Conservation (phyloP, 35 echinoderm and acorn worm genomes). For the Chiridota heheva region DNA sequence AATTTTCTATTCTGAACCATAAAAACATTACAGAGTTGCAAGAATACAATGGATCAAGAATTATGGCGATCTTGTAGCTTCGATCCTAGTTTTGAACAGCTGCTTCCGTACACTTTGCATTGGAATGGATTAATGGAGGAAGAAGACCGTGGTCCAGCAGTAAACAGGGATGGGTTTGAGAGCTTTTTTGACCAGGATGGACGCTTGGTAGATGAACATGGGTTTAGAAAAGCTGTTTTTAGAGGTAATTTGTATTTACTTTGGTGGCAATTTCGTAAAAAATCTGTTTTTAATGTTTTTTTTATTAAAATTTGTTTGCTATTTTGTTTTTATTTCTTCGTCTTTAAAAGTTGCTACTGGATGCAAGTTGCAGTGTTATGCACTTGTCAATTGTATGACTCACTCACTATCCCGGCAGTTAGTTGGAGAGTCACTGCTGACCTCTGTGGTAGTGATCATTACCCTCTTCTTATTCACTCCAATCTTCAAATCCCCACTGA, state of each 20-base stretch:
- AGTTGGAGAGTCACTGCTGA: too few relatives aligned
- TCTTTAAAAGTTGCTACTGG: not conserved
- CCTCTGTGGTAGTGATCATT: too few relatives aligned
- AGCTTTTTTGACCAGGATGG: constrained; percentile 84
- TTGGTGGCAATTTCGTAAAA: not conserved
- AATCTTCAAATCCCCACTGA: too few relatives aligned
- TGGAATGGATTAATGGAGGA: constrained; percentile 47
- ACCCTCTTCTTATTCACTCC: too few relatives aligned
- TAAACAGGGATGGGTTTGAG: constrained; percentile 79
- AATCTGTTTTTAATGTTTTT: not conserved
- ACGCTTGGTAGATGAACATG: constrained; percentile 80
- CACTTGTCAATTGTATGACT: too few relatives aligned
- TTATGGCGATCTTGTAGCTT: constrained; percentile 81
- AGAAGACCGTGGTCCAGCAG: constrained; percentile 49
- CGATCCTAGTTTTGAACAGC: constrained; percentile 86
- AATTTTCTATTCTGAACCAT: too few relatives aligned
- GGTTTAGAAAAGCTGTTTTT: constrained; percentile 87
- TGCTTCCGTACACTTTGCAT: constrained; percentile 60
- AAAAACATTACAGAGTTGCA: too few relatives aligned
- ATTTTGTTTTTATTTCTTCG: not conserved
- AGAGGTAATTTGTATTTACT: constrained; percentile 64
- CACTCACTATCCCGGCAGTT: not conserved
- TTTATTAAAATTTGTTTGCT: constrained; percentile 4
- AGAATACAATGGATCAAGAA: constrained; percentile 47
- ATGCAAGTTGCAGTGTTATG: not conserved